These are phyloP conservation scores for Cheiracanthium punctorium DNA, from an alignment of 2,888 invertebrate genomes.

Conservation along the genomic window DNA sequence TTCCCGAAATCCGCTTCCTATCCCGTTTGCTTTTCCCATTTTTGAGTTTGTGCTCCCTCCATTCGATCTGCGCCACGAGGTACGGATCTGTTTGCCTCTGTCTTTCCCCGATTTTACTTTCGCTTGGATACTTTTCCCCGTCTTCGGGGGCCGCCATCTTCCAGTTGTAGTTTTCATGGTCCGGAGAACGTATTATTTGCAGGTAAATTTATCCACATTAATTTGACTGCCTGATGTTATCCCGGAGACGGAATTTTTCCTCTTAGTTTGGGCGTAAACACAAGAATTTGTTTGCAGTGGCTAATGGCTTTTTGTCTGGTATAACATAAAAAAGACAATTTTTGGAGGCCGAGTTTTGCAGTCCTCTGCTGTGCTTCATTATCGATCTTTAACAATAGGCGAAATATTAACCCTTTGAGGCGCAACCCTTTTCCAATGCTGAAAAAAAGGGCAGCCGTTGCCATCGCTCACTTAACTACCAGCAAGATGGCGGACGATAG, in stretches of 20 bases:
- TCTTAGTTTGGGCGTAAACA: not conserved
- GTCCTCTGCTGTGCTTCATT: no score
- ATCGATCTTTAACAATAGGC: no score
- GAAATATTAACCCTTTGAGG: no score
- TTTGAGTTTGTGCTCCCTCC: conserved; percentile 39
- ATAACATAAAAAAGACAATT: no score
- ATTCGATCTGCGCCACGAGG: conserved; percentile 15
- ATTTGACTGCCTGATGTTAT: conserved; percentile 3
- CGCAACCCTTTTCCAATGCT: no score
- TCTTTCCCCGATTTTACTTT: not conserved
- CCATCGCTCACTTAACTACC: no score
- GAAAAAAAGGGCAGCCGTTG: no score
- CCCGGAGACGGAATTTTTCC: not conserved
- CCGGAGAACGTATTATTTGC: not conserved
- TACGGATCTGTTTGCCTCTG: conserved; percentile 4
- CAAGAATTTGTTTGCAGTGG: not conserved
- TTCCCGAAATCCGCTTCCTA: conserved; percentile 50
- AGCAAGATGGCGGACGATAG: no score
- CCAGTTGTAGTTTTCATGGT: conserved; percentile 10
- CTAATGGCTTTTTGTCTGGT: not conserved
- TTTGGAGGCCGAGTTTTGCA: no score
- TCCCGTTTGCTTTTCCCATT: conserved; percentile 64
- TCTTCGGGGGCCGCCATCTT: conserved; percentile 3
- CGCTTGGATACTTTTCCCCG: conserved; percentile 4
- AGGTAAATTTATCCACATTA: not conserved